phyloP scores from a whole-genome alignment of 2,797 vertebrate genomes.

The Molossus molossus region DNA sequence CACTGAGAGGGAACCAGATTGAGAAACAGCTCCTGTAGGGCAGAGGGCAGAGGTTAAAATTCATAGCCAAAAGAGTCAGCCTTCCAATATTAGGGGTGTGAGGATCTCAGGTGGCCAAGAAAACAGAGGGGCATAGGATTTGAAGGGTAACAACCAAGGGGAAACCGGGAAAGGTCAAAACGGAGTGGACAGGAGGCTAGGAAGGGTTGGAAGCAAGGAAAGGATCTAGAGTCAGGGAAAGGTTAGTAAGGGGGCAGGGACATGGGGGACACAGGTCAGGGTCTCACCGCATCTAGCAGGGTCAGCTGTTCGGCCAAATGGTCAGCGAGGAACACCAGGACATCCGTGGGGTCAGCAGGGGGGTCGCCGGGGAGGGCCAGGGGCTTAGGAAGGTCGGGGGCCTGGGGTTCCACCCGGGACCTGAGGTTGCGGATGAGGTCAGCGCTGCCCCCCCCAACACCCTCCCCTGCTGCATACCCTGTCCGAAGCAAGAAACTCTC shows the following conservation, averaged over 20 bases:
- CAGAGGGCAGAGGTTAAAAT: slow-evolving; percentile 71
- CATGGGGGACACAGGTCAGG: slow-evolving; percentile 71
- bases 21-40: slow-evolving; percentile 94
- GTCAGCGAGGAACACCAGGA: slow-evolving; percentile 93
- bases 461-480: slow-evolving; percentile 84
- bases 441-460: slow-evolving; percentile 78
- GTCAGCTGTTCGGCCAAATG: slow-evolving; percentile 95
- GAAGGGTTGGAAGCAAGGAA: slow-evolving; percentile 70
- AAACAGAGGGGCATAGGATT: slow-evolving; percentile 41
- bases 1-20: slow-evolving; percentile 96
- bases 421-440: slow-evolving; percentile 80
- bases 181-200: background rate
- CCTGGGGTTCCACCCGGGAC: slow-evolving; percentile 84
- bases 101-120: slow-evolving; percentile 66
- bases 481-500: slow-evolving; percentile 90
- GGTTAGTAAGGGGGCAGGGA: slow-evolving; percentile 61
- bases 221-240: slow-evolving; percentile 67
- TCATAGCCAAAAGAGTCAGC: slow-evolving; percentile 41
- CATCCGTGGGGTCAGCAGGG: slow-evolving; percentile 91
- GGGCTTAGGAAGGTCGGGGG: slow-evolving; percentile 81
- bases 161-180: background rate
- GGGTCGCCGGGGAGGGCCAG: slow-evolving; percentile 87
- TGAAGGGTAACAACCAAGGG: slow-evolving; percentile 55
- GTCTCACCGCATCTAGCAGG: slow-evolving; percentile 94
- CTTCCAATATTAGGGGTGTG: slow-evolving; percentile 49